Evolutionary conservation across 2,888 invertebrate species (phyloP), one percentile per base, ranked within the genome.

Genomic region (Suillia variegata): DNA sequence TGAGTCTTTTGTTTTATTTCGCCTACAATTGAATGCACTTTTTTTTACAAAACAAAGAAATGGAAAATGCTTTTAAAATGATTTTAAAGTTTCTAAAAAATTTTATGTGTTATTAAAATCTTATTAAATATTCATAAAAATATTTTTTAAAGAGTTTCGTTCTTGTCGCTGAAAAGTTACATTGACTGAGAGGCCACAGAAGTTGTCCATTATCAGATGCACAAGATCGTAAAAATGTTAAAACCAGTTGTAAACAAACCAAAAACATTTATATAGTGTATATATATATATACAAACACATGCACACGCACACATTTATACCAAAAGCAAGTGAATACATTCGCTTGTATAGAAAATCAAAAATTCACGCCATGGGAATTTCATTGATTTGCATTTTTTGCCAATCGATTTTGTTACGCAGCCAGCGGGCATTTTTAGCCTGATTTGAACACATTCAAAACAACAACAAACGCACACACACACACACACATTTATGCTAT

Each of bases 161-260:
- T n/a, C n/a, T n/a, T n/a, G n/a, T n/a, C n/a, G n/a, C n/a, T n/a
- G n/a, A 12, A 38, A 38, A 38, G 6, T 38, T 13, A 38, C 10
- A 38, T 38, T 10, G 38, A n/a, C n/a, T 38, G n/a, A 38, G n/a
- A 5, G n/a, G 10, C n/a, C 13, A 38, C 38, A 4, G n/a, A 38
- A n/a, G n/a, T 10, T 38, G 6, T n/a, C 38, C 15, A 38, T 3
- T 38, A 38, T 38, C 10, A 13, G n/a, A 38, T n/a, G 38, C 38
- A n/a, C 38, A 10, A 13, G 15, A 10, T 5, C 38, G n/a, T 38
- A 38, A 38, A 26, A 5, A 38, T 38, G 6, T 13, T 13, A 4
- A 38, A 38, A 38, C 38, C 38, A 38, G 38, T 38, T 38, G 38
- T 38, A 38, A 38, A 38, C 38, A 38, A n/a, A 38, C 13, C n/a